Base-by-base conservation (phyloP, 2,113 vertebrate genomes). In the Oncorhynchus mykiss region DNA sequence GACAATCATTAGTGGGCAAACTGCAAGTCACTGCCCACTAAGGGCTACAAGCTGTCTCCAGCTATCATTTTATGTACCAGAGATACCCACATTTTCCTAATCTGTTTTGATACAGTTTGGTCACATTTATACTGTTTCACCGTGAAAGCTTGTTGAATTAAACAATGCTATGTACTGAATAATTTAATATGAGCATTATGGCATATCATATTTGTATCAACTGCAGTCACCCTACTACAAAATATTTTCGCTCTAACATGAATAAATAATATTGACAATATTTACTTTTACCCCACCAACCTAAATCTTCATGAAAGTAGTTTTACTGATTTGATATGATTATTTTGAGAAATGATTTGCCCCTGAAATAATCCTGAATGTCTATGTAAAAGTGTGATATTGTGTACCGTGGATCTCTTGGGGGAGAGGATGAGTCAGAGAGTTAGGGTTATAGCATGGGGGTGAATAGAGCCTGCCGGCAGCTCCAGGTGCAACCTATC, bases 41-140 rank as follows among this genome's bases (percentile, higher is more conserved):
- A 84, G 82, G 87, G 85, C 76, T 79, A 86, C 75, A 51, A 80
- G 3, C 80, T 85, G 85, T 88, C 89, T 80, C 87, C 79, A 78
- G 80, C 69, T 69, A 84, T 87, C 81, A 72, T 85, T 82, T 59
- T 22, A 59, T 34, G 29, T 25, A 54, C 69, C 24, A 62, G 67
- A 31, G 65, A 67, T 4, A 68, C 67, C 67, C 25, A 45, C 24
- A 64, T 77, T 81, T 72, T 67, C 81, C 78, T 72, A 82, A 85
- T 77, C 65, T 83, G 81, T 78, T 66, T 74, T 72, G 78, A 89
- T 88, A 82, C 81, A 82, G 87, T 87, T 87, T 90, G 86, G 87
- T 90, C 87, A 84, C 85, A 85, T 89, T 86, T 82, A 76, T 67
- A 82, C 85, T 77, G 87, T 84, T 79, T 87, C 80, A 88, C 82